phyloP scores from a whole-genome alignment of 1,140 invertebrate genomes.

The Diorhabda elongata region DNA sequence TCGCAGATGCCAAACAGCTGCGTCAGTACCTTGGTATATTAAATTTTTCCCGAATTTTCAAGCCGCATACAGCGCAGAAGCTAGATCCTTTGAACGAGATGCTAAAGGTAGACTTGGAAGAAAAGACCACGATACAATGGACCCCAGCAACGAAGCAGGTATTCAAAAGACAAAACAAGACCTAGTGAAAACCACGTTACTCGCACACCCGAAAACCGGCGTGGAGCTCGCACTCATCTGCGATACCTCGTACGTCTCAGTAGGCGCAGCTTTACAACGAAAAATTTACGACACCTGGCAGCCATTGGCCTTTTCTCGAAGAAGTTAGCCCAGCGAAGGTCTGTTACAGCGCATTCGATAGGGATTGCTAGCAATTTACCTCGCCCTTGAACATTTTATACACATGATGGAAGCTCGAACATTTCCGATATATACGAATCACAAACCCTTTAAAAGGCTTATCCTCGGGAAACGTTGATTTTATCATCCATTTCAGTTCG shows the following conservation, averaged over 20 bases:
- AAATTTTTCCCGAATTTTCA: too few species aligned
- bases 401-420: slow-evolving; percentile 23
- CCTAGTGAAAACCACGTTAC: slow-evolving; percentile 23
- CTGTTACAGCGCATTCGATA: too few species aligned
- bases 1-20: slow-evolving; percentile 25
- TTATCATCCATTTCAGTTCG: slow-evolving; percentile 42
- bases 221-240: slow-evolving; percentile 25
- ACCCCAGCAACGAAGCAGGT: slow-evolving; percentile 34
- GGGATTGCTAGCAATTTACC: too few species aligned
- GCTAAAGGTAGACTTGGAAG: slow-evolving; percentile 17
- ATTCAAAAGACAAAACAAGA: slow-evolving; percentile 34
- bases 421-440: slow-evolving; percentile 35
- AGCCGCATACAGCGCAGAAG: slow-evolving; percentile 22
- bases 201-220: slow-evolving; percentile 33
- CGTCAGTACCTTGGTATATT: slow-evolving; percentile 18
- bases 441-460: slow-evolving; percentile 21
- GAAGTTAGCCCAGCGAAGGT: slow-evolving; percentile 37
- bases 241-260: slow-evolving; percentile 38
- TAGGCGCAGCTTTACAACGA: slow-evolving; percentile 40
- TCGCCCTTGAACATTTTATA: too few species aligned
- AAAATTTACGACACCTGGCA: slow-evolving; percentile 30
- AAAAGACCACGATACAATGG: slow-evolving; percentile 36
- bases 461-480: slow-evolving; percentile 41
- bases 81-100: slow-evolving; percentile 30
- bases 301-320: slow-evolving; percentile 47